Evolutionary conservation across 92 coral and sea anemone genomes (phyloP).

Genomic region (Hydrozoanthus gracilis): DNA sequence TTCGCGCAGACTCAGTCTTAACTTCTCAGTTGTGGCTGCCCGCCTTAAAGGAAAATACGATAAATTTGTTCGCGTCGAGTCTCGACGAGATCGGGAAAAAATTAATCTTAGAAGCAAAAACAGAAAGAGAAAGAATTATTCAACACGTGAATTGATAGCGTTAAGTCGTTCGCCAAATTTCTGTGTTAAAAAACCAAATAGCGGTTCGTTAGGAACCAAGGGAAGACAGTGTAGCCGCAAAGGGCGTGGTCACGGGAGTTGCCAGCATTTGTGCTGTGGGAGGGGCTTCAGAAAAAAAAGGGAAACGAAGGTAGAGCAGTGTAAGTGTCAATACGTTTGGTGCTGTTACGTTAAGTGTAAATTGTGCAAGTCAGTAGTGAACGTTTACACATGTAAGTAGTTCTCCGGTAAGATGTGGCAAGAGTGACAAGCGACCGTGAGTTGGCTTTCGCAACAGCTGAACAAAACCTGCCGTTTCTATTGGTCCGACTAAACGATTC

Average conservation of each 20-base stretch:
- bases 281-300: conserved; percentile 58
- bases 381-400: conserved; percentile 63
- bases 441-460: background rate
- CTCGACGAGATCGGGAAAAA: background rate
- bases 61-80: conserved; percentile 53
- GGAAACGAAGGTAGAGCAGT: conserved; percentile 54
- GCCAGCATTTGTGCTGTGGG: conserved; percentile 89
- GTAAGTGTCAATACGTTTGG: conserved; percentile 69
- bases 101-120: conserved; percentile 1
- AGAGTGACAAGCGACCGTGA: background rate
- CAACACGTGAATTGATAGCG: conserved; percentile 58
- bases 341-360: conserved; percentile 79
- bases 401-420: background rate
- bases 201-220: conserved; percentile 75
- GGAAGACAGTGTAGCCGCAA: conserved; percentile 74
- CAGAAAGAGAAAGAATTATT: conserved; percentile 31
- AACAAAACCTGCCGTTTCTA: background rate
- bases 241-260: conserved; percentile 73
- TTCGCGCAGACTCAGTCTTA: conserved; percentile 73
- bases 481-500: too few relatives aligned
- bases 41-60: conserved; percentile 66
- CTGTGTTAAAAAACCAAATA: conserved; percentile 47
- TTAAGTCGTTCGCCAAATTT: conserved; percentile 72
- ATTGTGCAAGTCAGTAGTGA: conserved; percentile 50
- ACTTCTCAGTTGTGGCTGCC: conserved; percentile 65